Base-by-base conservation (phyloP, 30 jellyfish, hydroid and myxozoan species). In the Aurelia aurita region DNA sequence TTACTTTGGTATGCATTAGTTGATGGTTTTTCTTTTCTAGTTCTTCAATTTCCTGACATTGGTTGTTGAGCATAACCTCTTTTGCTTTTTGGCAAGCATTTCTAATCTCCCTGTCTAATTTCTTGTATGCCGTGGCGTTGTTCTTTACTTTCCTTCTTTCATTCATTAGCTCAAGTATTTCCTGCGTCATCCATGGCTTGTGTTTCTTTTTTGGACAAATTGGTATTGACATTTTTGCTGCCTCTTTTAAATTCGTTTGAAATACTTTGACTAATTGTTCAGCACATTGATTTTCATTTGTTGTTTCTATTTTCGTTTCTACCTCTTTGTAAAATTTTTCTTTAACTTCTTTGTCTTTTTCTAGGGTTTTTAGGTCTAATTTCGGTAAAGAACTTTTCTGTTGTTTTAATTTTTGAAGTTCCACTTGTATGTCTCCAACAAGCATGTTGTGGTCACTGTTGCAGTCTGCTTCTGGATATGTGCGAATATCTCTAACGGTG, bases 1-100 rank as follows among this genome's bases (percentile, higher is more conserved):
- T 23, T 76, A 76, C 39, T 58, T 76, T 76, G 18, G 81, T 76
- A 76, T 76, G 77, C 88, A 22, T 76, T 58, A 76, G 79, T 76
- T 31, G 62, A 63, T n/a, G 79, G 82, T 23, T 76, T 76, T 76
- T 76, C 88, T 76, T 76, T 54, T 23, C 88, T 76, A 26, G 75
- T 76, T 76, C 88, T 31, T 58, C 77, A 55, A 55, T 76, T 76
- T 76, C 88, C 88, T 77, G 88, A 60, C 88, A 77, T 55, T 57
- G 88, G 53, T 77, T 77, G 80, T 77, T 55, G 67, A 77, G 88
- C 31, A 77, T 1, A 77, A 57, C 43, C 88, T 77, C 80, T 77
- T 19, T 77, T 77, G 88, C 79, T 77, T 27, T 58, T 77, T 77
- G 88, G 66, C 88, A 77, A 58, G 81, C 65, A 57, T 77, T 77